A percentile compares a stretch with the other conserved stretches of the same genome.
Conservation (phyloP, 2,888 invertebrate genomes). For the Gastrophysa polygoni region DNA sequence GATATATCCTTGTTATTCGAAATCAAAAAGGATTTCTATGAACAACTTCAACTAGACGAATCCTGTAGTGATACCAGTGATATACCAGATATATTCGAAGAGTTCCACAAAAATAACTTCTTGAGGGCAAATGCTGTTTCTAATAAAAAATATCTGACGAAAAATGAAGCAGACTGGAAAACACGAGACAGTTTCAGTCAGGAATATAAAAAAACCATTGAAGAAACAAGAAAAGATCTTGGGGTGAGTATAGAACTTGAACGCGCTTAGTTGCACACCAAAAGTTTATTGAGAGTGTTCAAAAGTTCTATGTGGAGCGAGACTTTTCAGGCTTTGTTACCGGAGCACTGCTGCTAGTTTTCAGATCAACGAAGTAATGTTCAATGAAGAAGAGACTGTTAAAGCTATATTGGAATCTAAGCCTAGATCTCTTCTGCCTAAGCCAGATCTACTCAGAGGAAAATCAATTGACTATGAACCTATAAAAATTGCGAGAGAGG, state of each 20-base stretch:
- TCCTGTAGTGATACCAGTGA: slow-evolving; percentile 40
- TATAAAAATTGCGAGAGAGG: slow-evolving; percentile 13
- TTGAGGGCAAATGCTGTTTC: slow-evolving; percentile 33
- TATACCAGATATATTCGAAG: slow-evolving; percentile 45
- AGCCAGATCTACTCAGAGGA: background rate
- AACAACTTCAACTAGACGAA: slow-evolving; percentile 19
- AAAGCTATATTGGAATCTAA: slow-evolving; percentile 12
- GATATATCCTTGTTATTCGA: background rate
- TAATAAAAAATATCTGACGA: slow-evolving; percentile 40
- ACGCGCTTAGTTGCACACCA: no score
- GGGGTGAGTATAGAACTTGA: slow-evolving; percentile 33
- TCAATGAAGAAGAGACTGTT: slow-evolving; percentile 24
- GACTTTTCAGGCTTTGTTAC: no score
- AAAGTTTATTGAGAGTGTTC: no score
- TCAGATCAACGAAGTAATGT: slow-evolving; percentile 15
- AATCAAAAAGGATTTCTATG: slow-evolving; percentile 19
- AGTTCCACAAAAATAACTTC: slow-evolving; percentile 43
- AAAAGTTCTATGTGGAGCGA: no score
- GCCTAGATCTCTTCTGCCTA: background rate
- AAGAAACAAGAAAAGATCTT: slow-evolving; percentile 38
- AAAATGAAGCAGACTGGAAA: slow-evolving; percentile 45
- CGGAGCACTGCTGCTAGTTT: background rate
- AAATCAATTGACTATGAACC: slow-evolving; percentile 12
- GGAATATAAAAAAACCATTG: slow-evolving; percentile 46
- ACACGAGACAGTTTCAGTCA: slow-evolving; percentile 47